Conservation (phyloP, 2,888 invertebrate species). For the Trimorus sp. region DNA sequence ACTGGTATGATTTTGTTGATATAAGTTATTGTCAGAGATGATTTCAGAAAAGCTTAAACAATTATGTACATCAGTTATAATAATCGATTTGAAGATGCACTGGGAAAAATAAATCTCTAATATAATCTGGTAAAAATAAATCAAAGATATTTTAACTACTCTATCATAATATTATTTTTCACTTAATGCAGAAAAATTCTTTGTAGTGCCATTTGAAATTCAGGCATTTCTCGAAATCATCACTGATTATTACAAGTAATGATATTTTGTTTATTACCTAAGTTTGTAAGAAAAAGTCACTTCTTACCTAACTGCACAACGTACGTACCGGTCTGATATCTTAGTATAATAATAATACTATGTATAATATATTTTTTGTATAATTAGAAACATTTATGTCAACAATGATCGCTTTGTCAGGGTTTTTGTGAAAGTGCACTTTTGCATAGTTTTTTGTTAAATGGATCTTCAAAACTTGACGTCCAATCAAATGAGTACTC, state of each 20-base stretch:
- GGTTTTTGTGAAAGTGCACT: conserved; percentile 19
- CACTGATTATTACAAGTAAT: neutral
- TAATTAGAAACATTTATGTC: conserved; percentile 9
- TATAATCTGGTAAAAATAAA: no score
- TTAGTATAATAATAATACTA: conserved; percentile 16
- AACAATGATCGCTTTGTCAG: conserved; percentile 3
- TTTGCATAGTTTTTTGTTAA: conserved; percentile 11
- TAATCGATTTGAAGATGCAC: no score
- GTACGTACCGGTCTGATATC: conserved; percentile 3
- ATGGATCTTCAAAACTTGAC: neutral
- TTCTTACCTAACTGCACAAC: conserved; percentile 32
- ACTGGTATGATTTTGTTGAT: conserved; percentile 46
- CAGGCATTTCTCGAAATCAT: neutral
- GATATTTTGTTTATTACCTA: conserved; percentile 16
- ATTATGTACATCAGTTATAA: no score
- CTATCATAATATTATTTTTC: no score
- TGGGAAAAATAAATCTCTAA: no score
- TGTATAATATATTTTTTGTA: conserved; percentile 11
- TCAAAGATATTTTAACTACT: no score
- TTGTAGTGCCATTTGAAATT: neutral
- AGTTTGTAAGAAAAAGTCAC: conserved; percentile 22
- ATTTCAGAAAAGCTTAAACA: conserved; percentile 1
- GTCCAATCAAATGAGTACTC: neutral
- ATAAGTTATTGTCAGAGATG: conserved; percentile 15
- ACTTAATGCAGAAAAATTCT: no score